Evolutionary conservation across 1,140 invertebrate genomes (phyloP).

Genomic region (Panulirus ornatus): DNA sequence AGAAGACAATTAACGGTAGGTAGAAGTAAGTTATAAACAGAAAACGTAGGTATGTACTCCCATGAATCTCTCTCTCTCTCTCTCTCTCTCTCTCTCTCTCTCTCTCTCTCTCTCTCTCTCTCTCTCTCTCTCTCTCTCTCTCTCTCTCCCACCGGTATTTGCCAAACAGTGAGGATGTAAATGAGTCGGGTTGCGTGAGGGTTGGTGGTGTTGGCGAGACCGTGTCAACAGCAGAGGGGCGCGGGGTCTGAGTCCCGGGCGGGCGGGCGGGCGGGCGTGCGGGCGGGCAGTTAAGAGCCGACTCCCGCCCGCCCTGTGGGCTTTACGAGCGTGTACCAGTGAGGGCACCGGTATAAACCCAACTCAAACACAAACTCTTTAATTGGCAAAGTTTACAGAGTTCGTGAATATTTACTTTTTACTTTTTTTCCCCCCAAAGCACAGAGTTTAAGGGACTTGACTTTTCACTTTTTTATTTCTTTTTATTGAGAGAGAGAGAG

Average conservation of each 20-base stretch:
- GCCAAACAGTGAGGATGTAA: too few relatives aligned
- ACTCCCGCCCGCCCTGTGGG: not conserved
- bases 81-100: not conserved
- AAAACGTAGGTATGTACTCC: too few relatives aligned
- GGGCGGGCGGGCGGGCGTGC: too few relatives aligned
- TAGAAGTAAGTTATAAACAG: too few relatives aligned
- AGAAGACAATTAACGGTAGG: too few relatives aligned
- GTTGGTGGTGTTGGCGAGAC: too few relatives aligned
- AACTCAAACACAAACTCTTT: slow-evolving; percentile 34
- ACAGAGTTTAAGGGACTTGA: too few relatives aligned
- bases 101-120: not conserved
- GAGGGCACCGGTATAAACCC: not conserved
- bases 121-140: not conserved
- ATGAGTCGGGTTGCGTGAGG: too few relatives aligned
- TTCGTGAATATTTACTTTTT: not conserved
- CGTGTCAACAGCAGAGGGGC: too few relatives aligned
- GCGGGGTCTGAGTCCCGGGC: too few relatives aligned
- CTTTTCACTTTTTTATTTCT: not conserved
- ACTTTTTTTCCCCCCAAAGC: not conserved
- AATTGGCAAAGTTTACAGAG: slow-evolving; percentile 20
- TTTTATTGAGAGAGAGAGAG: not conserved
- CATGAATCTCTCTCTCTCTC: not conserved
- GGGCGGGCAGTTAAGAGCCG: too few relatives aligned
- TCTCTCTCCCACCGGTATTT: not conserved
- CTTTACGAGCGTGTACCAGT: not conserved